Percentiles rank a stretch among this genome's conserved stretches.
phyloP scores from a whole-genome alignment of 2,797 vertebrate genomes.

The Stomatorhinus walkeri region DNA sequence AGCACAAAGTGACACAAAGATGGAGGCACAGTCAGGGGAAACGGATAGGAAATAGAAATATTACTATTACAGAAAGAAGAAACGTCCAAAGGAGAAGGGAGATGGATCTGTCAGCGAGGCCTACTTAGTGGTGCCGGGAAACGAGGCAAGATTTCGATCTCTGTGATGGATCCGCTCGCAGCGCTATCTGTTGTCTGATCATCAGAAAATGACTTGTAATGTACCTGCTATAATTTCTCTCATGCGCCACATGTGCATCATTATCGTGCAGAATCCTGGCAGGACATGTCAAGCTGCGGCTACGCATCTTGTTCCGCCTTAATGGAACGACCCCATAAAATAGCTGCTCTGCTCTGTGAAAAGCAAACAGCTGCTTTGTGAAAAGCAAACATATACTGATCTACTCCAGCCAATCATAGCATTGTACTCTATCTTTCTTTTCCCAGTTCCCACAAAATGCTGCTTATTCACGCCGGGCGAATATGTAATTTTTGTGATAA shows the following conservation, averaged over 20 bases:
- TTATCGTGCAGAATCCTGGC: not conserved
- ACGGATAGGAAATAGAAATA: not conserved
- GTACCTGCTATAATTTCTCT: constrained; percentile 4
- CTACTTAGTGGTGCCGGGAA: not conserved
- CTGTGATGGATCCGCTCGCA: not conserved
- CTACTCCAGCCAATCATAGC: not conserved
- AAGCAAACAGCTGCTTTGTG: not conserved
- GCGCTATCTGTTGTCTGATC: not conserved
- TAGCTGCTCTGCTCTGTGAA: not conserved
- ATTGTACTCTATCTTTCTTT: not conserved
- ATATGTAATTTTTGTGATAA: not conserved
- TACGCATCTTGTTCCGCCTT: not conserved
- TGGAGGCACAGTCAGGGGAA: not conserved
- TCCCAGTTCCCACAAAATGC: not conserved
- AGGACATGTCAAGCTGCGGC: not conserved
- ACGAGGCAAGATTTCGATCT: not conserved
- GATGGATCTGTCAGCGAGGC: not conserved
- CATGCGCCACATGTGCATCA: not conserved
- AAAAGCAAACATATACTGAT: not conserved
- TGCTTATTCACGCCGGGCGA: not conserved
- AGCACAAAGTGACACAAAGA: not conserved
- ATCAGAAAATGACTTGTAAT: not conserved
- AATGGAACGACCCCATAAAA: not conserved
- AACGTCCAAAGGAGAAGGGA: not conserved
- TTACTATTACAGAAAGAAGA: not conserved